Conservation (phyloP, 2,797 vertebrate species). For the Brachymystax lenok region DNA sequence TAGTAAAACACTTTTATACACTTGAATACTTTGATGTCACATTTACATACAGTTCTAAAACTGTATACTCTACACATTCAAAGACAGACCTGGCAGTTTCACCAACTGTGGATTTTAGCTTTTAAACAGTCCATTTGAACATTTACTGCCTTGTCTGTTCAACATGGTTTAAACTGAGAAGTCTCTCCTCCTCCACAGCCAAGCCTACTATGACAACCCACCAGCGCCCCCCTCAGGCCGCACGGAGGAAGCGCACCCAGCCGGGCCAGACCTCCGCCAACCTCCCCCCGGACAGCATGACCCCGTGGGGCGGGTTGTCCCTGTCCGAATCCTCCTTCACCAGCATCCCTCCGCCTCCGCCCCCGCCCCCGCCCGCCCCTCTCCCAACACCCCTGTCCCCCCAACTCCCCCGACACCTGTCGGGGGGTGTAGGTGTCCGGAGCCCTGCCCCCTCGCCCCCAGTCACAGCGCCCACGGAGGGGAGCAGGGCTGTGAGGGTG, state of each 20-base stretch:
- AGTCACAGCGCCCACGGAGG: conserved; percentile 23
- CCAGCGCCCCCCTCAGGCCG: conserved; percentile 35
- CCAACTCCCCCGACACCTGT: conserved; percentile 24
- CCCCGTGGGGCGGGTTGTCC: conserved; percentile 67
- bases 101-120: no score
- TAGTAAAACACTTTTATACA: no score
- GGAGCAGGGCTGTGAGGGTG: conserved; percentile 19
- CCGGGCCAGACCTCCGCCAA: conserved; percentile 36
- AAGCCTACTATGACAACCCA: conserved; percentile 39
- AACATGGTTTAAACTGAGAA: neutral
- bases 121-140: no score
- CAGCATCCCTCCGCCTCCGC: conserved; percentile 51
- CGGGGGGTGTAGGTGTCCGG: conserved; percentile 36
- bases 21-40: no score
- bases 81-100: no score
- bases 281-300: conserved; percentile 61
- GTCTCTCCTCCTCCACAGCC: conserved; percentile 31
- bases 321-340: conserved; percentile 71
- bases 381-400: conserved; percentile 43
- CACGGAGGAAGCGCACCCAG: conserved; percentile 37
- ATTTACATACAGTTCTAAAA: no score
- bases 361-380: conserved; percentile 39
- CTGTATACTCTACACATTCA: no score
- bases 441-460: conserved; percentile 39
- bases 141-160: no score